Conservation (phyloP, 2,797 vertebrate species). For the Pagetopsis macropterus region DNA sequence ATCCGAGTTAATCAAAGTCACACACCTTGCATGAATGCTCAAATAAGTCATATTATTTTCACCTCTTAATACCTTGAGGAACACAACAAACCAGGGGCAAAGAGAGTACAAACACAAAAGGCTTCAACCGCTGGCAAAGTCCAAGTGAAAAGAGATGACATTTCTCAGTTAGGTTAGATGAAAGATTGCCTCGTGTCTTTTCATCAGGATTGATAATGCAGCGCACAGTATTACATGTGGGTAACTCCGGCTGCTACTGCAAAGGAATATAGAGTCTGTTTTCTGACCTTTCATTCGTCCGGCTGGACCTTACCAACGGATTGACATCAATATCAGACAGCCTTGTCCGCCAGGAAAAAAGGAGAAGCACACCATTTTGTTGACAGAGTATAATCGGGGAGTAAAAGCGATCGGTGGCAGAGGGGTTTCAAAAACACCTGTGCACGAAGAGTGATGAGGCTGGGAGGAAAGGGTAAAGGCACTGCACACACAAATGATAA, state of each 20-base stretch:
- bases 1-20: conserved; percentile 34
- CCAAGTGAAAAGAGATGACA: conserved; percentile 58
- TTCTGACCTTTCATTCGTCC: conserved; percentile 73
- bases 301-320: conserved; percentile 52
- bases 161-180: conserved; percentile 67
- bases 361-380: conserved; percentile 27
- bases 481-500: conserved; percentile 17
- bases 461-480: conserved; percentile 8
- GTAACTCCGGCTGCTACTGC: conserved; percentile 68
- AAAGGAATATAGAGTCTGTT: conserved; percentile 73
- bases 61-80: conserved; percentile 31
- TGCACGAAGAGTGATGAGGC: conserved; percentile 17
- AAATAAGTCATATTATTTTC: conserved; percentile 30
- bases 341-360: conserved; percentile 48
- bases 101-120: conserved; percentile 44
- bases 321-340: conserved; percentile 68
- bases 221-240: conserved; percentile 63
- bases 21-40: background rate
- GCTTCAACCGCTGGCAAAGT: conserved; percentile 32
- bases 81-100: background rate
- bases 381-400: conserved; percentile 45
- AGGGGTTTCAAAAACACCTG: conserved; percentile 44
- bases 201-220: conserved; percentile 74
- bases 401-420: conserved; percentile 35
- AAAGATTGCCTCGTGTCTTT: conserved; percentile 68